These are phyloP conservation scores for Macrosiphum euphorbiae DNA, from an alignment of 2,888 invertebrate genomes.

Conservation along the genomic window DNA sequence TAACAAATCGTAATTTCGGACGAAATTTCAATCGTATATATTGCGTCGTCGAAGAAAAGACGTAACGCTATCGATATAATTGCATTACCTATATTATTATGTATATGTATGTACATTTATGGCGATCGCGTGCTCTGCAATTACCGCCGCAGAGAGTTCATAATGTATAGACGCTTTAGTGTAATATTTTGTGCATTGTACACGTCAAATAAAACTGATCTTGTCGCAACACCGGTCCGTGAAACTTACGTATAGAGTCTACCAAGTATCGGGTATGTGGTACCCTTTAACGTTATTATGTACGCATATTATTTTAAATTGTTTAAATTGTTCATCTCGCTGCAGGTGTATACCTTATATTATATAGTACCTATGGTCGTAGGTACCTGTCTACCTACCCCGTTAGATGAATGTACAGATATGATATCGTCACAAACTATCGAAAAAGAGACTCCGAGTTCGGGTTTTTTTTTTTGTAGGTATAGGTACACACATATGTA, in stretches of 20 bases:
- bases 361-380: not conserved
- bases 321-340: not conserved
- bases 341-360: not conserved
- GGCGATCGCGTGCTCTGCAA: not conserved
- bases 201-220: not conserved
- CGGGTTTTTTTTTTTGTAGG: not conserved
- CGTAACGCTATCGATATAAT: not conserved
- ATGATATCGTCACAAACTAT: slow-evolving; percentile 8
- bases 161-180: not conserved
- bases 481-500: not conserved
- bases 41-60: not conserved
- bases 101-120: not conserved
- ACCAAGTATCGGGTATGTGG: not conserved
- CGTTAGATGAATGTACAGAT: not conserved
- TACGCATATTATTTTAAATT: not conserved
- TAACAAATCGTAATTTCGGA: not conserved
- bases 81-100: no score
- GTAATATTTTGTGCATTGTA: not conserved
- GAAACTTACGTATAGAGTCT: not conserved
- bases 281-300: not conserved
- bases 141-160: not conserved
- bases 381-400: not conserved
- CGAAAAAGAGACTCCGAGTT: not conserved
- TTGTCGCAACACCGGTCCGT: not conserved
- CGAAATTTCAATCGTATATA: not conserved